Evolutionary conservation across 2,888 invertebrate species (phyloP).

Genomic region (Trissolcus japonicus): DNA sequence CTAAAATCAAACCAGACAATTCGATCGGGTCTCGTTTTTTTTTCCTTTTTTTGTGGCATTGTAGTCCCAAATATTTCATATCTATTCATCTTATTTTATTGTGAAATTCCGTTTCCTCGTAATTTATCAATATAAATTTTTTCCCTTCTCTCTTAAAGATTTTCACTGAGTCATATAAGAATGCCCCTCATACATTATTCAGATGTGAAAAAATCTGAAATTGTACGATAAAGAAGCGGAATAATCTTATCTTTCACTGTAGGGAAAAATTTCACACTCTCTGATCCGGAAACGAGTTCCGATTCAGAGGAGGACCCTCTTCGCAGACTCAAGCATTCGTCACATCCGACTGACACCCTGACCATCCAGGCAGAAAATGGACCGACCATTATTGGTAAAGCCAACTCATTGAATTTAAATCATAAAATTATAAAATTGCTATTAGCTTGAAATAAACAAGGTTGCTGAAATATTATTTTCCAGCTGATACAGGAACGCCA

Average conservation of each 20-base stretch:
- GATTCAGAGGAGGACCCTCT: conserved; percentile 86
- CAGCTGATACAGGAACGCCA: conserved; percentile 66
- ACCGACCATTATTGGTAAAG: conserved; percentile 67
- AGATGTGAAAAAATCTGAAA: not conserved
- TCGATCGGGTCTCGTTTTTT: no score
- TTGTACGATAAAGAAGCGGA: not conserved
- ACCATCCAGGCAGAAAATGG: conserved; percentile 77
- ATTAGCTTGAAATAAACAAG: not conserved
- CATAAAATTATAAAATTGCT: not conserved
- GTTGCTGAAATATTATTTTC: not conserved
- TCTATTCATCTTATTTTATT: no score
- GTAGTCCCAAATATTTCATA: no score
- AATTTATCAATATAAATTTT: no score
- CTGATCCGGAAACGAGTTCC: conserved; percentile 83
- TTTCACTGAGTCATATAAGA: no score
- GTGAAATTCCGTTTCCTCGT: no score
- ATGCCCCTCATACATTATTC: conserved; percentile 26
- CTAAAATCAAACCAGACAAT: no score
- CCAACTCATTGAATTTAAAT: not conserved
- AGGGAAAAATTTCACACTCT: conserved; percentile 81
- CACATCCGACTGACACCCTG: conserved; percentile 70
- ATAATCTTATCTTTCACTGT: conserved; percentile 37
- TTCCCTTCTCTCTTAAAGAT: no score
- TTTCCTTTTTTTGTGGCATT: no score
- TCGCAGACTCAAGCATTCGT: conserved; percentile 77